These are phyloP conservation scores for Hydriomena furcata DNA, from an alignment of 2,888 invertebrate genomes.

Conservation along the genomic window DNA sequence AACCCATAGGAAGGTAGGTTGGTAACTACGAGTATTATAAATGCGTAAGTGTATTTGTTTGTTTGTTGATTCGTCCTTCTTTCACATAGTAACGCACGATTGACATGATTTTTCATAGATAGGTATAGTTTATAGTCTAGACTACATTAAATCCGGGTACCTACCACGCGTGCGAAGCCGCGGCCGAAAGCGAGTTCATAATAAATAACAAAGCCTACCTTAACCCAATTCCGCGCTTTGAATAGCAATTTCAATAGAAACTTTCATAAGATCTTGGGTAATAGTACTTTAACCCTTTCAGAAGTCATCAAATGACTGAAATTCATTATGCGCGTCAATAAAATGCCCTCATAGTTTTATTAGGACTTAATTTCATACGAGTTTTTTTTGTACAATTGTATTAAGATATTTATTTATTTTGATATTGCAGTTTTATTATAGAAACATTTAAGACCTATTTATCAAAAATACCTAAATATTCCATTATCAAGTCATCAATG, in stretches of 20 bases:
- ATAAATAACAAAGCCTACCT: conserved; percentile 28
- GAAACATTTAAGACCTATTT: too few relatives aligned
- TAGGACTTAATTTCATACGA: neutral
- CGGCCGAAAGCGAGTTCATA: conserved; percentile 15
- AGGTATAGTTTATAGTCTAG: too few relatives aligned
- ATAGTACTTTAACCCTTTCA: conserved; percentile 48
- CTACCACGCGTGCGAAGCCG: conserved; percentile 2
- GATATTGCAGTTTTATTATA: neutral
- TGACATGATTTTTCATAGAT: too few relatives aligned
- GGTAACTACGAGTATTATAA: too few relatives aligned
- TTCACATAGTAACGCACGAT: too few relatives aligned
- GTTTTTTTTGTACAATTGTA: neutral
- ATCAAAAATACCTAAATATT: neutral
- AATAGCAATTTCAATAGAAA: conserved; percentile 24
- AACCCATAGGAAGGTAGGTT: too few relatives aligned
- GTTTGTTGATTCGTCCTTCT: too few relatives aligned
- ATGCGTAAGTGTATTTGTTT: too few relatives aligned
- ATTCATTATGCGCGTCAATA: conserved; percentile 42
- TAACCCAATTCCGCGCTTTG: conserved; percentile 27
- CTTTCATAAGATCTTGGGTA: conserved; percentile 43
- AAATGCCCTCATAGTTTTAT: conserved; percentile 16
- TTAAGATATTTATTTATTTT: too few relatives aligned
- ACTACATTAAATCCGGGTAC: too few relatives aligned
- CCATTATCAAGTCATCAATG: conserved; percentile 13
- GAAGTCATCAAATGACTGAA: conserved; percentile 50